phyloP scores from a whole-genome alignment of 2,113 vertebrate species.

The Barnardius zonarius region DNA sequence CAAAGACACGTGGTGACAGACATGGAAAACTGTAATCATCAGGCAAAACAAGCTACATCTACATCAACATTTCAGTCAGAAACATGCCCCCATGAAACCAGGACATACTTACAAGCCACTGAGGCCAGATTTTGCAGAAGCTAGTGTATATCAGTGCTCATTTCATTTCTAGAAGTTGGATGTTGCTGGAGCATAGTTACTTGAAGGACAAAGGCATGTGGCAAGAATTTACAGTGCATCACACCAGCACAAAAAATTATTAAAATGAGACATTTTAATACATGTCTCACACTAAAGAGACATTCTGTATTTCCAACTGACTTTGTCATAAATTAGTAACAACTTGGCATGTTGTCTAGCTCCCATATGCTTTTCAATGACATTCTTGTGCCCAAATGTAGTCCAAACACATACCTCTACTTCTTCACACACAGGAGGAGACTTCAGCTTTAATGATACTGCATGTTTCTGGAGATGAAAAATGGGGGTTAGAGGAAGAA shows the following conservation, averaged over 20 bases:
- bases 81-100: background rate
- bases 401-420: background rate
- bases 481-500: background rate
- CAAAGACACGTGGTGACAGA: background rate
- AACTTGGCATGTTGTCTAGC: background rate
- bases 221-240: background rate
- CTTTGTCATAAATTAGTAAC: background rate
- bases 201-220: background rate
- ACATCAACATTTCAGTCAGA: background rate
- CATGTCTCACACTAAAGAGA: background rate
- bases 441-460: background rate
- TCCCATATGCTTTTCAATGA: background rate
- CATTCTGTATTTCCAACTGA: background rate
- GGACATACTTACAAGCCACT: background rate
- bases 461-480: background rate
- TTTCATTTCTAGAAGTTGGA: constrained; percentile 45
- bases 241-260: background rate
- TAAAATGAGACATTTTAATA: background rate
- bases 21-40: background rate
- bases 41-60: background rate
- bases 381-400: background rate
- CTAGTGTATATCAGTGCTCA: background rate
- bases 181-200: constrained; percentile 20
- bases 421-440: background rate
- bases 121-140: background rate